Conservation (phyloP, 2,113 vertebrate genomes). For the Ia io region DNA sequence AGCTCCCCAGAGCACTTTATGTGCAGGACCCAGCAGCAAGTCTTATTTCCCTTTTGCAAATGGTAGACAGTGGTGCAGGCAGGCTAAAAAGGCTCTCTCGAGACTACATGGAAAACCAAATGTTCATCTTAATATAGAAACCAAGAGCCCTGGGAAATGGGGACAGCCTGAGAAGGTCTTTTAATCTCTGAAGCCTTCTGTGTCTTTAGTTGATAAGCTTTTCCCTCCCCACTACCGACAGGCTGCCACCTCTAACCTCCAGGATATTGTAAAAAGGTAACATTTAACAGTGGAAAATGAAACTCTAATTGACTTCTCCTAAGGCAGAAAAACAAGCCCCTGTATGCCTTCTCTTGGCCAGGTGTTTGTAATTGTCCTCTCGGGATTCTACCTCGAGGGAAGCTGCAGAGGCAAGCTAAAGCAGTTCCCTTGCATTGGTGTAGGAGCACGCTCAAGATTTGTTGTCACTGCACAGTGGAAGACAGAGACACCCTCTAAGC, state of each 20-base stretch:
- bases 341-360: conserved; percentile 39
- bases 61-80: background rate
- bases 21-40: background rate
- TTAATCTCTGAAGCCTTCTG: conserved; percentile 43
- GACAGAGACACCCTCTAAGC: background rate
- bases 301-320: conserved; percentile 66
- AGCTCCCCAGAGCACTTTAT: background rate
- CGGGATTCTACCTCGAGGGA: conserved; percentile 20
- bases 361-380: conserved; percentile 48
- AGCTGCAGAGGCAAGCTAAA: background rate
- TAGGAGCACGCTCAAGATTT: background rate
- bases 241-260: conserved; percentile 14
- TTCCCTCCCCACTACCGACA: background rate
- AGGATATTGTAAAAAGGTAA: conserved; percentile 57
- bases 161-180: conserved; percentile 16
- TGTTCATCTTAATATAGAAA: conserved; percentile 60
- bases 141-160: background rate
- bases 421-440: background rate
- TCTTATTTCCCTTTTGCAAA: conserved; percentile 47
- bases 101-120: conserved; percentile 30
- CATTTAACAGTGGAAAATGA: conserved; percentile 63
- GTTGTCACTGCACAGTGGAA: background rate
- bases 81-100: conserved; percentile 30
- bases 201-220: conserved; percentile 36
- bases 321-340: conserved; percentile 41